phyloP scores from a whole-genome alignment of 2,113 vertebrate species.

The Malurus cyaneus region DNA sequence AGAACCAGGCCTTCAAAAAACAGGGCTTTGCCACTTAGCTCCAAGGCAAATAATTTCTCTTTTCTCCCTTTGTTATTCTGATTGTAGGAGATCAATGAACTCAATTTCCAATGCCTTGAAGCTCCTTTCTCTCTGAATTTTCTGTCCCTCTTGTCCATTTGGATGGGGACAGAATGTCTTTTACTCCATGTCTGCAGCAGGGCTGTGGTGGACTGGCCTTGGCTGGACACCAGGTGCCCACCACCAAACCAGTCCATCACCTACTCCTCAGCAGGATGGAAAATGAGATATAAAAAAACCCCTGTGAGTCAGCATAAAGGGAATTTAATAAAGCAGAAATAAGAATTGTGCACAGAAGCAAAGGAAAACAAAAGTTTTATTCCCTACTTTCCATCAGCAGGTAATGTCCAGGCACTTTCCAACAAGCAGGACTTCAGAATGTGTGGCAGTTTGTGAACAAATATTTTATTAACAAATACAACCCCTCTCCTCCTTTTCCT shows the following conservation, averaged over 20 bases:
- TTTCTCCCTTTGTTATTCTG: background rate
- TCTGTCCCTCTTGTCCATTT: background rate
- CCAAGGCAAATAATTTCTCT: fast-evolving
- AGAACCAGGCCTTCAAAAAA: background rate
- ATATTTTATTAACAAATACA: background rate
- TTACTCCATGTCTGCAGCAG: background rate
- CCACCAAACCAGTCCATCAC: background rate
- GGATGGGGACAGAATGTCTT: background rate
- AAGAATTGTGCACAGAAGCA: background rate
- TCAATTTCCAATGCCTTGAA: background rate
- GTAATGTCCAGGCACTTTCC: background rate
- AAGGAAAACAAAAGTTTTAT: background rate
- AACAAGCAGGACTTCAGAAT: background rate
- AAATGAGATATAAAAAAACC: background rate
- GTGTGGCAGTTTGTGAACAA: background rate
- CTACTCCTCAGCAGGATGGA: background rate
- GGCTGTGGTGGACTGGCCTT: background rate
- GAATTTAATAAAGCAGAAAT: background rate
- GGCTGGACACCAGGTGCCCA: background rate
- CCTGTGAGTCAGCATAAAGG: background rate
- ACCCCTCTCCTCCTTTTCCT: background rate
- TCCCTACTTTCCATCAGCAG: background rate
- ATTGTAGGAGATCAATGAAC: background rate
- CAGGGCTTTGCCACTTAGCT: background rate
- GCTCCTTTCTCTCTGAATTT: background rate